Base-by-base conservation (phyloP, 2,888 invertebrate species). In the Bedellia somnulentella region DNA sequence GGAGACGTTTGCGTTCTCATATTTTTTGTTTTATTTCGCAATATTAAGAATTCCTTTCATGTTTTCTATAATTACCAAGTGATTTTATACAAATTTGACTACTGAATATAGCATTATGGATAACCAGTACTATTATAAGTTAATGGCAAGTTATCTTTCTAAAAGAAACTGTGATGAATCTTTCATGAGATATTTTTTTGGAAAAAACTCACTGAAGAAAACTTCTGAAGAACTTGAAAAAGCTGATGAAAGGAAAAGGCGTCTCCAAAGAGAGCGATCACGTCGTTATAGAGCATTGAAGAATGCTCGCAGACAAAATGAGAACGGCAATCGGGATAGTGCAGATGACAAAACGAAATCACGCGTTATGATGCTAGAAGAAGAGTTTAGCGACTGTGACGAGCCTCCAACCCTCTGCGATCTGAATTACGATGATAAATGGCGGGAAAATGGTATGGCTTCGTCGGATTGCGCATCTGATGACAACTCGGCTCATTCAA, bases 121-220 rank as follows among this genome's bases (percentile, higher is more conserved):
- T 43, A 73, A 68, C 45, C 73, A 75, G 43, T 73, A 75, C 42
- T 75, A 75, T 39, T 73, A 73, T 41, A 73, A 75, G 41, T 40
- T 73, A 31, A 75, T 75, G 75, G 73, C 73, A 12, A 75, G 62
- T 41, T 75, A 75, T 43, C 44, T 75, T 26, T 73, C 75, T 12
- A 75, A 75, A 54, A 53, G 70, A 28, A 73, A 73, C 49, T 75
- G 73, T 44, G 73, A 73, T 50, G 73, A 75, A 49, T 75, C 73
- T 31, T 73, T 73, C 44, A 71, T 75, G 67, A 58, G 73, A 39
- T 75, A 75, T 47, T 73, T 75, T 44, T 73, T 75, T 37, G 73
- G 73, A 22, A 73, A 73, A 44, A 73, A 64, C 40, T 54, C 71
- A 4, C 35, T 59, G 27, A 73, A 70, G 48, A 73, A 71, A 47